phyloP scores from a whole-genome alignment of 2,797 vertebrate species.

The Sebastes matsubarae region DNA sequence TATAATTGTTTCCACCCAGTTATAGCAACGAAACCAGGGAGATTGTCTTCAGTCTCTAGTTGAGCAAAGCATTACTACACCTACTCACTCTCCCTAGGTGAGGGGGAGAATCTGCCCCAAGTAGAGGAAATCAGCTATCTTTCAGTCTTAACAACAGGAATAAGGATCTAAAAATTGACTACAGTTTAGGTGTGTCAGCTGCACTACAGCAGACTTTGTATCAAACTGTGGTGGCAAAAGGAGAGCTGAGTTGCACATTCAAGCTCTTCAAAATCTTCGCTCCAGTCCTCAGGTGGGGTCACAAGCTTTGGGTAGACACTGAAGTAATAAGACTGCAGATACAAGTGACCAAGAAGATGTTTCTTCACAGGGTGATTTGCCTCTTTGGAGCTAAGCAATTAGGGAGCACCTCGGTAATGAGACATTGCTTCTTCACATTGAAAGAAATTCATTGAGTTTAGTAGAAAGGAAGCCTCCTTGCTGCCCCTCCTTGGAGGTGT shows the following conservation, averaged over 20 bases:
- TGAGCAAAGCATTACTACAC: not conserved
- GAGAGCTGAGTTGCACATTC: not conserved
- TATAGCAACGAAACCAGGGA: too few species aligned
- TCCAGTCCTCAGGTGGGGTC: not conserved
- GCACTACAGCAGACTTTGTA: not conserved
- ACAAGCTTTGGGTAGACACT: not conserved
- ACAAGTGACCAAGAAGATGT: not conserved
- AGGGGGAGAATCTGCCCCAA: too few species aligned
- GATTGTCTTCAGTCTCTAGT: too few species aligned
- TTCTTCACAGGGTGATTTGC: not conserved
- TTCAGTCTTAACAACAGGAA: not conserved
- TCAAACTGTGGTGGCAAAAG: not conserved
- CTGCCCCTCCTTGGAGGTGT: not conserved
- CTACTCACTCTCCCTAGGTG: not conserved
- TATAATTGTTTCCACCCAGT: too few species aligned
- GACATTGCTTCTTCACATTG: not conserved
- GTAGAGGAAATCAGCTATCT: not conserved
- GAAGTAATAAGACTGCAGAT: not conserved
- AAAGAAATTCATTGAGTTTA: not conserved
- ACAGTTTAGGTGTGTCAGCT: not conserved
- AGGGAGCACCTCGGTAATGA: not conserved
- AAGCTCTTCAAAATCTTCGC: not conserved
- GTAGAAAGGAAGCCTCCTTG: not conserved
- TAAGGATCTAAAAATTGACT: not conserved
- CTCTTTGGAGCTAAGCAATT: not conserved